Conservation (phyloP, 1,140 invertebrate species). For the Reticulitermes speratus region DNA sequence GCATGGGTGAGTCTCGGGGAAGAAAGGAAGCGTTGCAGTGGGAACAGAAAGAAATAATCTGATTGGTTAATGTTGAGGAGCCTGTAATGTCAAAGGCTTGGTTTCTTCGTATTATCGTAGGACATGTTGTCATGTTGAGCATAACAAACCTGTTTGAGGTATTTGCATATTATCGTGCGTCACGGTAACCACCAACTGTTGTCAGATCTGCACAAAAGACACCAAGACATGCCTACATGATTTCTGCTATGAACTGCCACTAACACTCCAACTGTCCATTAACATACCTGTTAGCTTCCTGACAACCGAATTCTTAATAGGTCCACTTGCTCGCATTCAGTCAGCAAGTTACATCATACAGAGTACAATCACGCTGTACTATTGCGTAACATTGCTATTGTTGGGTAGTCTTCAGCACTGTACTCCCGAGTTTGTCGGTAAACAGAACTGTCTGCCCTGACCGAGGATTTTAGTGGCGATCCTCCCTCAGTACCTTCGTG, state of each 20-base stretch:
- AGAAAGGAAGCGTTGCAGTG: not conserved
- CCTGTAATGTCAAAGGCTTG: not conserved
- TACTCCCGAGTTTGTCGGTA: too few species aligned
- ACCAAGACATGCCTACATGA: not conserved
- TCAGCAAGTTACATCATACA: too few species aligned
- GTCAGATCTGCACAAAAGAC: not conserved
- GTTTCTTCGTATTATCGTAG: not conserved
- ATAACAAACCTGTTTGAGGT: not conserved
- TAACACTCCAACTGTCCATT: not conserved
- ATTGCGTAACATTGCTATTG: too few species aligned
- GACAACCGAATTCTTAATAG: not conserved
- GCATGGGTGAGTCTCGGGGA: not conserved
- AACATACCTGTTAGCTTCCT: not conserved
- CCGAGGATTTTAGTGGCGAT: too few species aligned
- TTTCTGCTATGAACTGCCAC: not conserved
- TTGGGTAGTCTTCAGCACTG: too few species aligned
- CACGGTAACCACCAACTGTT: not conserved
- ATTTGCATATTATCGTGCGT: slow-evolving; percentile 6
- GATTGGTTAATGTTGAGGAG: not conserved
- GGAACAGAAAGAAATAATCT: slow-evolving; percentile 18
- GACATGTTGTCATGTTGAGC: not conserved
- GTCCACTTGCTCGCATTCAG: not conserved
- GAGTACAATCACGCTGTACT: too few species aligned
- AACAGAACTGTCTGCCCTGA: too few species aligned
- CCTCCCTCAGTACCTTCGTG: too few species aligned